Evolutionary conservation across 30 jellyfish, hydroid and myxozoan genomes (phyloP).

Genomic region (Cassiopea andromeda): DNA sequence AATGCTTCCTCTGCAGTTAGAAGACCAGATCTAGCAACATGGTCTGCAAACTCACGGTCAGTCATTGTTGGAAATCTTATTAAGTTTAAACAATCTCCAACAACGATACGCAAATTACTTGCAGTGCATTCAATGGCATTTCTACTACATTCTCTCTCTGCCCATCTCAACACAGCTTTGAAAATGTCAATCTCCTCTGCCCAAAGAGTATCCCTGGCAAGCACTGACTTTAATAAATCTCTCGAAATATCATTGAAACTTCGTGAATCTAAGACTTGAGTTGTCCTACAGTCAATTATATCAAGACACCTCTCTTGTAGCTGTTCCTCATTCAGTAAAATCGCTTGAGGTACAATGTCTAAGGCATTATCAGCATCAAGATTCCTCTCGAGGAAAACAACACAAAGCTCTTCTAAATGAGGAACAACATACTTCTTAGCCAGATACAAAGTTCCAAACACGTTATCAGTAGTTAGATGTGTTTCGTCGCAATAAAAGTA

Average conservation of each 20-base stretch:
- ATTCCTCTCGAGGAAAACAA: conserved; percentile 62
- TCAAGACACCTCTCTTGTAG: conserved; percentile 74
- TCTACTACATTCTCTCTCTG: conserved; percentile 69
- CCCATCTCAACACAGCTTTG: conserved; percentile 77
- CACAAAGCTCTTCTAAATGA: conserved; percentile 62
- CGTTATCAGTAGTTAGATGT: conserved; percentile 64
- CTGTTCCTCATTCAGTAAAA: conserved; percentile 59
- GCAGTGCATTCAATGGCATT: conserved; percentile 29
- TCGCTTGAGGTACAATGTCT: conserved; percentile 77
- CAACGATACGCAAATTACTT: conserved; percentile 49
- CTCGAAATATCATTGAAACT: conserved; percentile 69
- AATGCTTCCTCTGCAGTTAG: conserved; percentile 69
- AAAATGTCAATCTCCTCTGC: conserved; percentile 78
- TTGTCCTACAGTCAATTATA: conserved; percentile 73
- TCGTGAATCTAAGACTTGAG: conserved; percentile 71
- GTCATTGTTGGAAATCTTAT: conserved; percentile 80
- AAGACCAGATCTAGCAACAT: conserved; percentile 76
- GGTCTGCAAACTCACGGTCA: conserved; percentile 79
- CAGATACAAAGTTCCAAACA: conserved; percentile 70
- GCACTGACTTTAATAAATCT: conserved; percentile 51
- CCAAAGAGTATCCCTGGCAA: conserved; percentile 78
- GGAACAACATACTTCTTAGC: conserved; percentile 82
- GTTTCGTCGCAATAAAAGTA: conserved; percentile 75
- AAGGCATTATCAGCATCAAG: conserved; percentile 80
- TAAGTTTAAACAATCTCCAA: conserved; percentile 62